Percentiles rank a stretch among this genome's conserved stretches.
phyloP scores from a whole-genome alignment of 2,888 invertebrate genomes.

The Cephalotes varians region DNA sequence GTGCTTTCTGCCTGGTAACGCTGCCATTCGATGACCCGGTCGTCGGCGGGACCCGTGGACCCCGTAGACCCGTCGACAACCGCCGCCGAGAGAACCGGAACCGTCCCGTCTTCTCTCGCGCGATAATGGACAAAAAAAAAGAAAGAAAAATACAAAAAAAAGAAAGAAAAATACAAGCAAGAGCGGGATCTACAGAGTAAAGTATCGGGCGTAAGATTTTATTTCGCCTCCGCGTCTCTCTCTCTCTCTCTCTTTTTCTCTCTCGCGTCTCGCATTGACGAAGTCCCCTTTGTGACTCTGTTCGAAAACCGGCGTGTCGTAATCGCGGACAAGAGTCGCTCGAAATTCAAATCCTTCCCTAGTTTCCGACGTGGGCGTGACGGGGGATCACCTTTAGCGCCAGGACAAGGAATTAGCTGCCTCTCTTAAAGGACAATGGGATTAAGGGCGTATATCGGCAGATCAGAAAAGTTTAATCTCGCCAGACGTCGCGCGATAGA shows the following conservation, averaged over 20 bases:
- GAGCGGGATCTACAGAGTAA: not conserved
- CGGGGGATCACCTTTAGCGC: conserved; percentile 36
- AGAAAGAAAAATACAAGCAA: not conserved
- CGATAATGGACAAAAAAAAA: conserved; percentile 62
- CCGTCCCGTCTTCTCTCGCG: conserved; percentile 49
- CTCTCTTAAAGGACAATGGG: conserved; percentile 66
- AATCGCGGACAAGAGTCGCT: conserved; percentile 44
- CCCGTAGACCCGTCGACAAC: conserved; percentile 70
- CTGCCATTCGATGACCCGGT: conserved; percentile 80
- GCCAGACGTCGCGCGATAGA: conserved; percentile 5
- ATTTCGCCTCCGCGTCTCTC: conserved; percentile 4
- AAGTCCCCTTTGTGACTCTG: not conserved
- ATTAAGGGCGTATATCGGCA: conserved; percentile 57
- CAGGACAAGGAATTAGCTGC: conserved; percentile 56
- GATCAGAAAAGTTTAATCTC: conserved; percentile 31
- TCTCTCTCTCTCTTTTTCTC: not conserved
- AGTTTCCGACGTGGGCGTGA: conserved; percentile 68
- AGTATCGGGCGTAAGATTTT: conserved; percentile 23
- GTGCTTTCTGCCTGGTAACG: conserved; percentile 79
- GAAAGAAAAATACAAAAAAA: not conserved
- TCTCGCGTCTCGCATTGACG: not conserved
- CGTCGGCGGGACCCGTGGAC: conserved; percentile 74
- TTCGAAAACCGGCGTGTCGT: conserved; percentile 37
- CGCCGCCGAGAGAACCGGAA: conserved; percentile 65
- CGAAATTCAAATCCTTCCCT: conserved; percentile 73